These are phyloP conservation scores for Plectrocnemia conspersa DNA, from an alignment of 1,140 invertebrate species.

Conservation along the genomic window DNA sequence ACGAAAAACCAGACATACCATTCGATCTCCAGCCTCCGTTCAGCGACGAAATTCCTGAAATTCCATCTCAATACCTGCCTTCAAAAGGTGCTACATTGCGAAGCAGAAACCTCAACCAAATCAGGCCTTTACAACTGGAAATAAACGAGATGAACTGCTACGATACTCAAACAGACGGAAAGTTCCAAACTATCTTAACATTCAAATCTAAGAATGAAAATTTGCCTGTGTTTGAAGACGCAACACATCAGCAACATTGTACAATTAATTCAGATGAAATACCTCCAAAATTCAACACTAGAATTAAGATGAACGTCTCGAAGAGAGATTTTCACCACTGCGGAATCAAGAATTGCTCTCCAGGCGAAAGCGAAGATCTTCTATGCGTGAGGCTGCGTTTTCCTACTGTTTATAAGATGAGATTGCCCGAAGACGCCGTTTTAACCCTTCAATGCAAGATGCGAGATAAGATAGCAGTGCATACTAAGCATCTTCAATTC, in stretches of 20 bases:
- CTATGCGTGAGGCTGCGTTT: constrained; percentile 59
- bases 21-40: constrained; percentile 26
- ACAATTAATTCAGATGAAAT: constrained; percentile 20
- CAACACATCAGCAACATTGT: constrained; percentile 6
- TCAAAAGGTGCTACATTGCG: background rate
- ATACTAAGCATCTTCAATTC: constrained; percentile 51
- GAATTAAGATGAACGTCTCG: constrained; percentile 27
- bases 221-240: constrained; percentile 28
- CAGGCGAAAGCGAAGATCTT: constrained; percentile 13
- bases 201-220: constrained; percentile 32
- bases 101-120: constrained; percentile 14
- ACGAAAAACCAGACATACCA: constrained; percentile 21
- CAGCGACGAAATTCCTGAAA: constrained; percentile 17
- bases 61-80: constrained; percentile 25
- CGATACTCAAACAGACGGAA: constrained; percentile 27
- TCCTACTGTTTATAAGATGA: constrained; percentile 56
- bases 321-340: constrained; percentile 27
- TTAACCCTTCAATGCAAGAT: constrained; percentile 60
- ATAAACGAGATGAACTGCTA: constrained; percentile 33
- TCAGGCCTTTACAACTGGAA: constrained; percentile 25
- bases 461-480: constrained; percentile 55
- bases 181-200: constrained; percentile 30
- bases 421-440: constrained; percentile 57
- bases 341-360: constrained; percentile 30
- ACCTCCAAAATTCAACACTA: constrained; percentile 25